phyloP scores from a whole-genome alignment of 2,797 vertebrate genomes.

The Tenualosa thibaudeaui region DNA sequence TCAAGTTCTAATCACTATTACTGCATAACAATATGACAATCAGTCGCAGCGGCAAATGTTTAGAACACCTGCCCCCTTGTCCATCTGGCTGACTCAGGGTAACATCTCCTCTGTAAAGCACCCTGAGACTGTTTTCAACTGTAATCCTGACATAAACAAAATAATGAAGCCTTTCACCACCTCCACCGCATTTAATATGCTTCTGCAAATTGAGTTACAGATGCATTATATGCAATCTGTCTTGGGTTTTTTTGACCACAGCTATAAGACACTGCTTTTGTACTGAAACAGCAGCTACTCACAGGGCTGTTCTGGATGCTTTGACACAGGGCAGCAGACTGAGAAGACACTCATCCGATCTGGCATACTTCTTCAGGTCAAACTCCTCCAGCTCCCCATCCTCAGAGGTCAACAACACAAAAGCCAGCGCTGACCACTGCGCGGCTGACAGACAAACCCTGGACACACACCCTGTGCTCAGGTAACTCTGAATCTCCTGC shows the following conservation, averaged over 20 bases:
- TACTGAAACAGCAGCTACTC: constrained; percentile 19
- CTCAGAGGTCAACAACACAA: constrained; percentile 47
- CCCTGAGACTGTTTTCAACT: no score
- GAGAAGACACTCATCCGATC: constrained; percentile 42
- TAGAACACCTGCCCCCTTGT: no score
- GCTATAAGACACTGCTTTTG: neutral
- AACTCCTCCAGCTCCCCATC: constrained; percentile 44
- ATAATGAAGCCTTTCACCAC: no score
- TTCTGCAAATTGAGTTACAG: neutral
- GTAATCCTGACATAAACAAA: no score
- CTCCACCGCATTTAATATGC: no score
- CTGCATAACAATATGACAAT: no score
- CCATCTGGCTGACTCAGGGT: no score
- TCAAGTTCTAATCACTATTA: no score
- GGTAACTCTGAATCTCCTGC: constrained; percentile 42
- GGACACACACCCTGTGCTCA: constrained; percentile 37
- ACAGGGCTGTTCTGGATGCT: constrained; percentile 39
- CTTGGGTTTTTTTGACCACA: neutral
- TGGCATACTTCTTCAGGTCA: constrained; percentile 44
- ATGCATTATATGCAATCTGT: no score
- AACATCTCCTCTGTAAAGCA: no score
- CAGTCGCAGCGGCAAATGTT: no score
- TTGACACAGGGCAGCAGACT: constrained; percentile 43
- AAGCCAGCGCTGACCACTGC: constrained; percentile 51
- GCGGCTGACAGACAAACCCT: constrained; percentile 41